These are phyloP conservation scores for Lota lota DNA, from an alignment of 2,113 vertebrate species.

Conservation along the genomic window DNA sequence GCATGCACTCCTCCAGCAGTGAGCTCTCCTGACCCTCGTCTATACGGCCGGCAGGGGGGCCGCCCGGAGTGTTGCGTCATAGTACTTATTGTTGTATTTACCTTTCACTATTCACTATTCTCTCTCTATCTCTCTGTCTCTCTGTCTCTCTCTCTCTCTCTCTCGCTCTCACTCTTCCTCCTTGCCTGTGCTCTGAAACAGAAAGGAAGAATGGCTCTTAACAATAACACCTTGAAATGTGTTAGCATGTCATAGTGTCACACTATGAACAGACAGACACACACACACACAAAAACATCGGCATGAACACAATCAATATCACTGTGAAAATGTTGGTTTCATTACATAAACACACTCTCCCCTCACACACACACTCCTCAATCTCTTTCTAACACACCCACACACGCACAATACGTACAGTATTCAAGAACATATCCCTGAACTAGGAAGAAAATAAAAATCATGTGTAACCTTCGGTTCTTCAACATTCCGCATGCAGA, in stretches of 20 bases:
- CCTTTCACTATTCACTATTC: not conserved
- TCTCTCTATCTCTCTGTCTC: slow-evolving; percentile 8
- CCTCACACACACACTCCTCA: too few species aligned
- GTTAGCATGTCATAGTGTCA: not conserved
- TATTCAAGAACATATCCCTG: too few species aligned
- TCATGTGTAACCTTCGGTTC: too few species aligned
- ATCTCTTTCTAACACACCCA: not conserved
- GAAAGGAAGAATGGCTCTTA: slow-evolving; percentile 22
- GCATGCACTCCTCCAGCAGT: too few species aligned
- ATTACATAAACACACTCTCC: too few species aligned
- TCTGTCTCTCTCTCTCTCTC: slow-evolving; percentile 4
- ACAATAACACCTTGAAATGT: slow-evolving; percentile 38
- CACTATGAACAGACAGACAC: not conserved
- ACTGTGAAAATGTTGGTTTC: too few species aligned
- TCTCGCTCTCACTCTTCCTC: not conserved
- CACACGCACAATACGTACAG: not conserved
- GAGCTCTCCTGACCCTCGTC: too few species aligned
- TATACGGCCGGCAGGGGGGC: too few species aligned
- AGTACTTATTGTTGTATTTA: not conserved
- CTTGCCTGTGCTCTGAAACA: not conserved
- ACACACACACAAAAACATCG: not conserved
- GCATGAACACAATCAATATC: not conserved
- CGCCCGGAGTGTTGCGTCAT: not conserved
- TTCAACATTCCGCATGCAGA: too few species aligned
- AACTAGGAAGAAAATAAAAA: too few species aligned